Conservation (phyloP, 1,140 invertebrate genomes). For the Odontomachus brunneus region DNA sequence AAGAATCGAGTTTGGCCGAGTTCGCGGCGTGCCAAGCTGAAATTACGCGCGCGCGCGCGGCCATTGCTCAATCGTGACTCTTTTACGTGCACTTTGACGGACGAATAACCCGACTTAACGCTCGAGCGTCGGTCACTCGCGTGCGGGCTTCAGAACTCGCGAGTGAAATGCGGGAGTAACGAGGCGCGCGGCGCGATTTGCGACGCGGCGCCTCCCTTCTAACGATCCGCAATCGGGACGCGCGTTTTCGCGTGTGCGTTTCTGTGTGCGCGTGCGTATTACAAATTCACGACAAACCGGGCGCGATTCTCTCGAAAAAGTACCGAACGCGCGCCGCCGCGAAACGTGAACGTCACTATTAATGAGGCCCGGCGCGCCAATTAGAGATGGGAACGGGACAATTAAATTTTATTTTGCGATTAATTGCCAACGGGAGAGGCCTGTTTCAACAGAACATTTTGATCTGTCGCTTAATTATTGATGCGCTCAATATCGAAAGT, state of each 20-base stretch:
- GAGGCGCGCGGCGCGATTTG: conserved; percentile 11
- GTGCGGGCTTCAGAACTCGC: conserved; percentile 21
- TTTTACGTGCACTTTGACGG: conserved; percentile 33
- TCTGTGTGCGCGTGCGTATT: too few relatives aligned
- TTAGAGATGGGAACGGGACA: neutral
- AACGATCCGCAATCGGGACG: neutral
- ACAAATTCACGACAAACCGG: too few relatives aligned
- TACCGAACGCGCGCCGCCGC: neutral
- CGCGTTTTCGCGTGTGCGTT: neutral
- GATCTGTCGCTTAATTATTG: conserved; percentile 17
- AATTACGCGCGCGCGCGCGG: conserved; percentile 25
- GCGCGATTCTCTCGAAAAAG: neutral
- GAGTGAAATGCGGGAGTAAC: conserved; percentile 18
- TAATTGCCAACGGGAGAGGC: neutral
- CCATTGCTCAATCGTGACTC: conserved; percentile 34
- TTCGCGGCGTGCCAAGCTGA: conserved; percentile 17
- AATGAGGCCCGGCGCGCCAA: neutral
- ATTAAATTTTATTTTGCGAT: conserved; percentile 16
- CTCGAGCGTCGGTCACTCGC: neutral
- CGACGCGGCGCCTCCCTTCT: neutral
- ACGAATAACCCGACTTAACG: conserved; percentile 27
- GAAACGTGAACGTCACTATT: neutral
- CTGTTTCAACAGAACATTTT: neutral
- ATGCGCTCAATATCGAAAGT: neutral
- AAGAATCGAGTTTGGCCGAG: conserved; percentile 27